A percentile compares a stretch with the other conserved stretches of the same genome.
These are phyloP conservation scores for Caiman crocodilus DNA, from an alignment of 2,797 vertebrate genomes.

Conservation along the genomic window DNA sequence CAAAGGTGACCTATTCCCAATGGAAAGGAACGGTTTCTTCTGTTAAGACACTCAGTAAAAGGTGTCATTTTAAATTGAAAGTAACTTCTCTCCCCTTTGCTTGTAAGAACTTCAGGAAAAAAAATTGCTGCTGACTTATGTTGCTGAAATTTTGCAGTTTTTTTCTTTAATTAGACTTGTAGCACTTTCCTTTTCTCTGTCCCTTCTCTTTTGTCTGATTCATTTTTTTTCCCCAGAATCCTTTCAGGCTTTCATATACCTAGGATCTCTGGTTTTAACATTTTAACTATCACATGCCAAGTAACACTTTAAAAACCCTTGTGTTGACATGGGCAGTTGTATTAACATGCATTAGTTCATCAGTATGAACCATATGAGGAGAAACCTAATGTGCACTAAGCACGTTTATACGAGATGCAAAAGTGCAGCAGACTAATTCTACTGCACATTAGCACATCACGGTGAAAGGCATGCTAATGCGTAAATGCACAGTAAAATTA, in stretches of 20 bases:
- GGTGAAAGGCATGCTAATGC: too few relatives aligned
- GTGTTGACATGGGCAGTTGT: background rate
- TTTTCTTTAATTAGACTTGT: background rate
- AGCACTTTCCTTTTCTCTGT: background rate
- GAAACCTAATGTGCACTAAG: too few relatives aligned
- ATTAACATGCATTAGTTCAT: too few relatives aligned
- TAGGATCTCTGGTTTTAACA: background rate
- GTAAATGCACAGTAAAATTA: too few relatives aligned
- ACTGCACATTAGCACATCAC: too few relatives aligned
- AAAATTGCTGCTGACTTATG: background rate
- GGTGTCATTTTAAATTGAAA: background rate
- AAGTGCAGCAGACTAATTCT: too few relatives aligned
- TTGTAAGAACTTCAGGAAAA: too few relatives aligned
- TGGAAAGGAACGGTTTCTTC: background rate
- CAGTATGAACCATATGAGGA: too few relatives aligned
- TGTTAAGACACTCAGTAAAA: background rate
- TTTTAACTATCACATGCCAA: background rate
- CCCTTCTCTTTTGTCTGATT: background rate
- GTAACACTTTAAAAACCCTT: background rate
- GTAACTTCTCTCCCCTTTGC: background rate
- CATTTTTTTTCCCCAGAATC: background rate
- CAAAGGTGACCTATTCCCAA: background rate
- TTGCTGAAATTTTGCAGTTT: background rate
- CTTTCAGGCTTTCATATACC: background rate
- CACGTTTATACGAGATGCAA: too few relatives aligned